Conservation (phyloP, 2,113 vertebrate genomes). For the Campylomormyrus numenius region DNA sequence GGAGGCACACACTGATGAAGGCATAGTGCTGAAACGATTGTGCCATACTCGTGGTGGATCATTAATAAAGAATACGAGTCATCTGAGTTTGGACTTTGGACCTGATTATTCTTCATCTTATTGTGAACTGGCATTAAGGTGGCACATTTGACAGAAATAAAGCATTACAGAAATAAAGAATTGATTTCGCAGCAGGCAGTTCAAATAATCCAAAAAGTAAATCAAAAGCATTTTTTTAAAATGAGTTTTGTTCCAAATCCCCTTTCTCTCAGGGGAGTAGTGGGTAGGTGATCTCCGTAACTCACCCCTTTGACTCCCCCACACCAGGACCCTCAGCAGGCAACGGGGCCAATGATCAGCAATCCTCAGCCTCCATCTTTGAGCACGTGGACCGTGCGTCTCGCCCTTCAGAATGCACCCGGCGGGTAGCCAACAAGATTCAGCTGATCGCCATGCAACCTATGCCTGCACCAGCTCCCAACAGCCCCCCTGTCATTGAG, state of each 20-base stretch:
- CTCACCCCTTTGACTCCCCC: constrained; percentile 11
- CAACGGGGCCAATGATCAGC: constrained; percentile 71
- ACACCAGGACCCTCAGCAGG: constrained; percentile 56
- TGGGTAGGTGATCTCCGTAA: not conserved
- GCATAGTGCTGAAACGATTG: not conserved
- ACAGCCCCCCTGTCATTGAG: constrained; percentile 68
- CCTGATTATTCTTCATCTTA: not conserved
- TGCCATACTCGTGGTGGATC: not conserved
- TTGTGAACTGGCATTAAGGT: not conserved
- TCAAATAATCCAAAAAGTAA: not conserved
- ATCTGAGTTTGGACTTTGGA: not conserved
- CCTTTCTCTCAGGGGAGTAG: not conserved
- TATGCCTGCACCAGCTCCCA: constrained; percentile 67
- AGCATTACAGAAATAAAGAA: not conserved
- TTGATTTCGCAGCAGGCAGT: not conserved
- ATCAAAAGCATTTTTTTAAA: not conserved
- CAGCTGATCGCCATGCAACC: constrained; percentile 96
- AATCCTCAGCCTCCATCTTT: constrained; percentile 89
- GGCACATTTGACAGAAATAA: not conserved
- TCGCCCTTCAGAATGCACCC: constrained; percentile 74
- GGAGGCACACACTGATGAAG: not conserved
- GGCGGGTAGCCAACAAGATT: constrained; percentile 80
- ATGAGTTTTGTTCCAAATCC: not conserved
- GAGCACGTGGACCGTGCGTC: constrained; percentile 90
- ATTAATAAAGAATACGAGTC: not conserved